Evolutionary conservation across 2,888 invertebrate genomes (phyloP).

Genomic region (Cylloceria caligata): DNA sequence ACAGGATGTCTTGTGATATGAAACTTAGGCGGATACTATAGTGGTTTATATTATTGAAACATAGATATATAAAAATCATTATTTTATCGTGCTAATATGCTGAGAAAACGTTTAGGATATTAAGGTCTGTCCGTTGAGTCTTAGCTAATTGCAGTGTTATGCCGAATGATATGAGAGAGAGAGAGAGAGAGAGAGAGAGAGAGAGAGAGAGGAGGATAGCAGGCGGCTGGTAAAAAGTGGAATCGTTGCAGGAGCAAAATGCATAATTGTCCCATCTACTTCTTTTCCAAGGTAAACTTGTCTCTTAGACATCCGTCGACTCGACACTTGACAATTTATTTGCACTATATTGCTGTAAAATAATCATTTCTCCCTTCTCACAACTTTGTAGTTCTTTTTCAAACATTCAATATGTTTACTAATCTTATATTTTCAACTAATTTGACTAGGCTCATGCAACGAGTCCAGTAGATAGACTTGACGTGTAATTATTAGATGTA

Average conservation of each 20-base stretch:
- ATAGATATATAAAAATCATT: conserved; percentile 72
- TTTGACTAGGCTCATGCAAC: conserved; percentile 65
- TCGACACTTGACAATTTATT: conserved; percentile 7
- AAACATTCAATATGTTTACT: neutral
- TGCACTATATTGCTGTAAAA: conserved; percentile 19
- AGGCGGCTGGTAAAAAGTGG: conserved; percentile 47
- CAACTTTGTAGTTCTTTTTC: conserved; percentile 3
- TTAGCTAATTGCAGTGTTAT: conserved; percentile 58
- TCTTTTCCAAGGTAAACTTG: conserved; percentile 20
- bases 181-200: neutral
- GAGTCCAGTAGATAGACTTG: conserved; percentile 55
- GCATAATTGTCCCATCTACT: conserved; percentile 22
- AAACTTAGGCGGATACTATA: conserved; percentile 73
- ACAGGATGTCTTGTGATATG: conserved; percentile 78
- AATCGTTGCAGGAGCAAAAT: conserved; percentile 67
- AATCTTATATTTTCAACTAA: conserved; percentile 46
- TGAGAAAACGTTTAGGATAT: conserved; percentile 41
- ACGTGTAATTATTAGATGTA: conserved; percentile 49
- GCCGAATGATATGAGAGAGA: conserved; percentile 47
- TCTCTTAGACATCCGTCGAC: conserved; percentile 29
- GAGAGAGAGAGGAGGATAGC: neutral
- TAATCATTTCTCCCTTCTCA: conserved; percentile 23
- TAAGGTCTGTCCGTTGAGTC: conserved; percentile 59
- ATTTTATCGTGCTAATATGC: conserved; percentile 70
- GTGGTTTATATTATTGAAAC: conserved; percentile 70